Base-by-base conservation (phyloP, 1,140 invertebrate genomes). In the Colletes latitarsis region DNA sequence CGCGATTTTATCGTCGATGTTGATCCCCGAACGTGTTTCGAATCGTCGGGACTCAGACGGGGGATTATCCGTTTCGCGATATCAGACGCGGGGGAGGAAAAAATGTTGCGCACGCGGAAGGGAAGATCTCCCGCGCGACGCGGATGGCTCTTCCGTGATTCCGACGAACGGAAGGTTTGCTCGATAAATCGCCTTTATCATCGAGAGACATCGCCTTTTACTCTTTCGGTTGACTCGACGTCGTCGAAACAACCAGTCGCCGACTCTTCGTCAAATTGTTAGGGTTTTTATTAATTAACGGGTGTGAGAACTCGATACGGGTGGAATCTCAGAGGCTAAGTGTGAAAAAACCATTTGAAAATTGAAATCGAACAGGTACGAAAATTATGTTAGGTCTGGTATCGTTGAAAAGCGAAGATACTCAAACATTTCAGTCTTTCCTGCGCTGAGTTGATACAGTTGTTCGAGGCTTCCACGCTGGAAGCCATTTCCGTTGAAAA, bases 21-120 rank as follows among this genome's bases (percentile, higher is more conserved):
- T 75, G 82, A 85, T 83, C 60, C 77, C 21, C 82, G 82, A 84
- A 84, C 83, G 77, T 84, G 83, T 85, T 72, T 75, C 83, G 83
- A 85, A 85, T 85, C 82, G 83, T 55, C 82, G 55, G 43, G 43
- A 52, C 67, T 57, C 60, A 46, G 79, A 66, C 17, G 49, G 60
- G 46, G 72, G 83, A 85, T 85, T 84, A 85, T 84, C 77, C 71
- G 64, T 66, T 68, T 46, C 14, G 62, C 70, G 79, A 75, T 84
- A 84, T 81, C 77, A 46, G 76, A 53, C 41, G 49, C 8, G n/a
- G 3, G n/a, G 30, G 30, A 1, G 30, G 30, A 55, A 43, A 19
- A 57, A 43, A 46, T 41, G 76, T 74, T 17, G 8, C 52, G 15
- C 52, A 60, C 30, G 30, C 30, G 30, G 63, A n/a, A 43, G 55